Conservation (phyloP, 2,113 vertebrate species). For the Ia io region DNA sequence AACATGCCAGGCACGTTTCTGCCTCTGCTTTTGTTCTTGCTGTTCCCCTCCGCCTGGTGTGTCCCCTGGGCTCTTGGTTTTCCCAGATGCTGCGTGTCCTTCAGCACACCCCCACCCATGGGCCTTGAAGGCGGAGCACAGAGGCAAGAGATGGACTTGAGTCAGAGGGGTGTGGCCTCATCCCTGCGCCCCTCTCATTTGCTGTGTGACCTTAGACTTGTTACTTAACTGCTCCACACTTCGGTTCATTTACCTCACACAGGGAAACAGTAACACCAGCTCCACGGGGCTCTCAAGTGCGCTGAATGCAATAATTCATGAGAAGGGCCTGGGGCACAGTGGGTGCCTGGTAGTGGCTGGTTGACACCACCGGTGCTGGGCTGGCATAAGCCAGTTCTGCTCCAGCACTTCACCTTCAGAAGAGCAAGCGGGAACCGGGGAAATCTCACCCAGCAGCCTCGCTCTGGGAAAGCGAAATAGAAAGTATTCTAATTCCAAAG, state of each 20-base stretch:
- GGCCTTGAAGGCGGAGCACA: not conserved
- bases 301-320: not conserved
- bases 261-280: not conserved
- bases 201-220: not conserved
- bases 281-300: not conserved
- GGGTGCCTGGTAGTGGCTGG: not conserved
- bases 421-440: not conserved
- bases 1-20: accelerated
- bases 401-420: not conserved
- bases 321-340: not conserved
- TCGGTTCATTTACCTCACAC: accelerated
- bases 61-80: not conserved
- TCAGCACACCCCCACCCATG: not conserved
- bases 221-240: not conserved
- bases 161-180: not conserved
- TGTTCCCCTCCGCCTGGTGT: not conserved
- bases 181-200: accelerated
- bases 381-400: not conserved
- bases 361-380: not conserved
- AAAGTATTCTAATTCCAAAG: too few species aligned
- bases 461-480: not conserved
- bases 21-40: not conserved
- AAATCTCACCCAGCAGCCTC: not conserved
- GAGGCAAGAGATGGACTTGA: not conserved
- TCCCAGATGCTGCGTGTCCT: not conserved